Conservation (phyloP, 2,797 vertebrate species). For the Xerus rutilus region DNA sequence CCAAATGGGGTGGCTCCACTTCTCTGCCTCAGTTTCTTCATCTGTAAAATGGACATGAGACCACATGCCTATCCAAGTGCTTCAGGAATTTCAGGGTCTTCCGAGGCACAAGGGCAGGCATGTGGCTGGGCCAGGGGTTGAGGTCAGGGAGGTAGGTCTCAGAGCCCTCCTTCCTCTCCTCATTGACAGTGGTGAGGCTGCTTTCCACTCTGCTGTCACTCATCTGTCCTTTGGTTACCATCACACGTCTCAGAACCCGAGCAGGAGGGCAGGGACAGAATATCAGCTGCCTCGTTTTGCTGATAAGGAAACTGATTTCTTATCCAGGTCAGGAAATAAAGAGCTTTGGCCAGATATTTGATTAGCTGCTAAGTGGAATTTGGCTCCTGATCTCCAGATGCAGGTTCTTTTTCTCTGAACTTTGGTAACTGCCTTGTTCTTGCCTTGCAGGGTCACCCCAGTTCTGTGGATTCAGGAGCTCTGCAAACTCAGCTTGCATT, state of each 20-base stretch:
- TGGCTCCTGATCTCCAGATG: background rate
- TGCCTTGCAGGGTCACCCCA: background rate
- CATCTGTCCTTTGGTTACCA: background rate
- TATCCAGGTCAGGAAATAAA: background rate
- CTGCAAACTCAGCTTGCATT: too few relatives aligned
- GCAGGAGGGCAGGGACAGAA: background rate
- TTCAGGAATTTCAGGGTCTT: background rate
- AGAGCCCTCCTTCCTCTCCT: background rate
- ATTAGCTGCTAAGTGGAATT: background rate
- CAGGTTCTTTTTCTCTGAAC: background rate
- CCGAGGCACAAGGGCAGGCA: background rate
- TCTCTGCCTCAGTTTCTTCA: background rate
- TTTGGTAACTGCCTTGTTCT: background rate
- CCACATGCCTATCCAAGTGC: background rate
- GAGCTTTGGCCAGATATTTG: background rate
- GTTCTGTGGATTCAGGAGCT: background rate
- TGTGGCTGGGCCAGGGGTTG: background rate
- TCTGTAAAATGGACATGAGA: background rate
- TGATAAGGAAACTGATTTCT: constrained; percentile 35
- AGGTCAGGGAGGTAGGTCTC: background rate
- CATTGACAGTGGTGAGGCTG: background rate
- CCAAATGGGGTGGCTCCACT: background rate
- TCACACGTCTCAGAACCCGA: background rate
- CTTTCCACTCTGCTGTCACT: background rate
- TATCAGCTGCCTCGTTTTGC: background rate